Evolutionary conservation across 2,797 vertebrate species (phyloP).

Genomic region (Diplodus puntazzo): DNA sequence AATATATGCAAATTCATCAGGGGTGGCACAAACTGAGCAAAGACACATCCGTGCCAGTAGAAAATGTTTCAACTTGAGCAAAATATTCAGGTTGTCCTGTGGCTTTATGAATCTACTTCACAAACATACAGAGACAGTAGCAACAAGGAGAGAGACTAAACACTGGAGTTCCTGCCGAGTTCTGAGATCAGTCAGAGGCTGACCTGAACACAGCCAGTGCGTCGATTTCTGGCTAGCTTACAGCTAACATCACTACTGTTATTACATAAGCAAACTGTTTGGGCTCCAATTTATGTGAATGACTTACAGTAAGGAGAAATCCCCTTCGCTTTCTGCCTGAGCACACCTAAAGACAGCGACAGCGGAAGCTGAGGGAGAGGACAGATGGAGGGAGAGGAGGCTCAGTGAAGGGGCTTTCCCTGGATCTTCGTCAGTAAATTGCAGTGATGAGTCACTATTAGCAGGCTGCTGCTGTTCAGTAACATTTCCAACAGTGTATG

Average conservation of each 20-base stretch:
- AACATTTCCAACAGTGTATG: conserved; percentile 7
- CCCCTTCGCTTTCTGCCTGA: conserved; percentile 9
- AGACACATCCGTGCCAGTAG: neutral
- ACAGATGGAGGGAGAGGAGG: conserved; percentile 5
- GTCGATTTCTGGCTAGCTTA: neutral
- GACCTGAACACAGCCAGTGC: neutral
- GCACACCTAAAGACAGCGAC: conserved; percentile 7
- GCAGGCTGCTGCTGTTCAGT: conserved; percentile 3
- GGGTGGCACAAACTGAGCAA: neutral
- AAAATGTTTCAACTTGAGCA: neutral
- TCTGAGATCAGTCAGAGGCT: neutral
- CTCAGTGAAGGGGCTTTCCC: conserved; percentile 27
- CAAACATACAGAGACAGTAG: neutral
- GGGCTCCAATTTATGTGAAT: neutral
- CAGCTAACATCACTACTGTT: neutral
- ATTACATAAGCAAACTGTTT: neutral
- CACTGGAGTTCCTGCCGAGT: neutral
- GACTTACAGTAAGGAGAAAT: neutral
- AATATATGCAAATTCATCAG: too few relatives aligned
- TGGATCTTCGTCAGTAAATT: conserved; percentile 32
- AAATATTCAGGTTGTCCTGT: neutral
- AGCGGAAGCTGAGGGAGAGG: neutral
- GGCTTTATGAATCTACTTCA: neutral
- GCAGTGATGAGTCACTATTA: conserved; percentile 19
- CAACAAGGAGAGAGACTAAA: neutral